Evolutionary conservation across 2,888 invertebrate species (phyloP).

Genomic region (Oithona nana): DNA sequence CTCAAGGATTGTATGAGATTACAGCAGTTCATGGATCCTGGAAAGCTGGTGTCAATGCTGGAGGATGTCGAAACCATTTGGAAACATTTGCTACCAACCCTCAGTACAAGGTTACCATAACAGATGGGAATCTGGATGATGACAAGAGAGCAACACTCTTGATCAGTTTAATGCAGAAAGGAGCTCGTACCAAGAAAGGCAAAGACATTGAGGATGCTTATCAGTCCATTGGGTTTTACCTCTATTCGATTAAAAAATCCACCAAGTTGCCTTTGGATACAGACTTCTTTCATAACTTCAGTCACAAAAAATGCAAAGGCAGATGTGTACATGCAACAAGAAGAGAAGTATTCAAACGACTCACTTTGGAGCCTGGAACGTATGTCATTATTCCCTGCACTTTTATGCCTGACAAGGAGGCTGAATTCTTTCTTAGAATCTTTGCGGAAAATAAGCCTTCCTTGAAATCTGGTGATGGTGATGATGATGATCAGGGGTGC

Average conservation of each 20-base stretch:
- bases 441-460: neutral
- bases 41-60: neutral
- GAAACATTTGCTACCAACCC: neutral
- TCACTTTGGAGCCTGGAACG: neutral
- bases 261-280: neutral
- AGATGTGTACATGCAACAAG: neutral
- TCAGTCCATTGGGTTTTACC: neutral
- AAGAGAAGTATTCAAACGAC: neutral
- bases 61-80: neutral
- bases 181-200: neutral
- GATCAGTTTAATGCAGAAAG: neutral
- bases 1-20: conserved; percentile 7
- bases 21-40: neutral
- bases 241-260: neutral
- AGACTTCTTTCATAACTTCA: neutral
- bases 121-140: neutral
- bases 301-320: neutral
- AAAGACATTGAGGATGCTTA: neutral
- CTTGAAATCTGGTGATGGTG: too few species aligned
- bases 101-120: neutral
- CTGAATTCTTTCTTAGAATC: neutral
- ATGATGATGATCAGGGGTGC: too few species aligned
- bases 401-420: neutral
- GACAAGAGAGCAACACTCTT: neutral
- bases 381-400: neutral